Conservation (phyloP, 2,888 invertebrate genomes). For the Morinoia aosen region DNA sequence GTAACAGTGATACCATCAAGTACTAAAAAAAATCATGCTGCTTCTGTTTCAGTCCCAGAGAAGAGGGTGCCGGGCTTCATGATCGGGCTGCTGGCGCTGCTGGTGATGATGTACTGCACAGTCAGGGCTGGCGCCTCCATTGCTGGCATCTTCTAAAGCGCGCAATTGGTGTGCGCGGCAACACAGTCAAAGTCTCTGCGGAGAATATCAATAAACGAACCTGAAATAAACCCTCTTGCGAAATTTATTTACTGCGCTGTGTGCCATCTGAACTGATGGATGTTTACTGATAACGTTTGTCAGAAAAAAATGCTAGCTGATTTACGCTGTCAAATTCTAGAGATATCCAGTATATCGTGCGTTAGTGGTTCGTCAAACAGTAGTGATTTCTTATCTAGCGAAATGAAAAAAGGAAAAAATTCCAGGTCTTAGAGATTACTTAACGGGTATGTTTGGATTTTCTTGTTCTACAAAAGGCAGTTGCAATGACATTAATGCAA, state of each 20-base stretch:
- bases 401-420: background rate
- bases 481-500: no score
- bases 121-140: slow-evolving; percentile 69
- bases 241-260: background rate
- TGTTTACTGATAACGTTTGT: background rate
- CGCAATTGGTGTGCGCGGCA: background rate
- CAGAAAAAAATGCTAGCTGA: background rate
- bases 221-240: background rate
- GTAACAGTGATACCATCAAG: background rate
- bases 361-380: background rate
- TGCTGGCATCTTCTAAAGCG: slow-evolving; percentile 66
- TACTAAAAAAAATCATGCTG: background rate
- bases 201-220: background rate
- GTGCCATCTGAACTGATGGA: background rate
- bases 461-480: no score
- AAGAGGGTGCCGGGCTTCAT: slow-evolving; percentile 70
- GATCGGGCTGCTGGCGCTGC: slow-evolving; percentile 70
- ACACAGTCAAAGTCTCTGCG: background rate
- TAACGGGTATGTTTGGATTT: background rate
- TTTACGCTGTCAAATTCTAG: background rate
- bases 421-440: background rate
- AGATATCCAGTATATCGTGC: background rate
- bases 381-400: background rate
- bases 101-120: slow-evolving; percentile 70
- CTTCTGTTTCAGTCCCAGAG: slow-evolving; percentile 69